phyloP scores from a whole-genome alignment of 1,140 invertebrate species.

The Micrasema longulum region DNA sequence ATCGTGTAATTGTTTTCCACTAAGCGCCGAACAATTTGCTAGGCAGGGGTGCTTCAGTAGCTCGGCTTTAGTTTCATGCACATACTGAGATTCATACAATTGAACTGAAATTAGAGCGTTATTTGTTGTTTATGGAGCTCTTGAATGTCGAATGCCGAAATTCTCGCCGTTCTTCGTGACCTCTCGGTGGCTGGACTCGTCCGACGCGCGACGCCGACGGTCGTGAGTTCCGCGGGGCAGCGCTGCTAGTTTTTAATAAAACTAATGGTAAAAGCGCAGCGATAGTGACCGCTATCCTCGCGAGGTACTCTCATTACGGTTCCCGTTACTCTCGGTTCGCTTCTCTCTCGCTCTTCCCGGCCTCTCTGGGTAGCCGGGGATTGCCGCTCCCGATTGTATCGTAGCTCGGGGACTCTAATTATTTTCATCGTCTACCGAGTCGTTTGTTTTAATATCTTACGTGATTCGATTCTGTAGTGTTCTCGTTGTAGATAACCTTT shows the following conservation, averaged over 20 bases:
- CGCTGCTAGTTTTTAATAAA: conserved; percentile 50
- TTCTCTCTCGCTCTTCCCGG: too few species aligned
- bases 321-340: too few species aligned
- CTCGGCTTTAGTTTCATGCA: too few species aligned
- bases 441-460: conserved; percentile 13
- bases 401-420: conserved; percentile 2
- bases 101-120: too few species aligned
- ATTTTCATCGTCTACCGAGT: conserved; percentile 1
- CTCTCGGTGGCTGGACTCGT: not conserved
- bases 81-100: too few species aligned
- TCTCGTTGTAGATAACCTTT: not conserved
- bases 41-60: too few species aligned
- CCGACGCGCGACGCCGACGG: not conserved
- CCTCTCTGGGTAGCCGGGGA: too few species aligned
- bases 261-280: conserved; percentile 32
- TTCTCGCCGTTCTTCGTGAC: too few species aligned
- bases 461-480: conserved; percentile 1
- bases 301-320: not conserved
- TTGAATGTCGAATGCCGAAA: too few species aligned
- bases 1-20: conserved; percentile 19
- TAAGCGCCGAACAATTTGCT: conserved; percentile 20
- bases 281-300: not conserved
- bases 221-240: not conserved
- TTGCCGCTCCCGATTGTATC: not conserved
- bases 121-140: too few species aligned